phyloP scores from a whole-genome alignment of 92 coral and sea anemone species.

The Muricea muricata region DNA sequence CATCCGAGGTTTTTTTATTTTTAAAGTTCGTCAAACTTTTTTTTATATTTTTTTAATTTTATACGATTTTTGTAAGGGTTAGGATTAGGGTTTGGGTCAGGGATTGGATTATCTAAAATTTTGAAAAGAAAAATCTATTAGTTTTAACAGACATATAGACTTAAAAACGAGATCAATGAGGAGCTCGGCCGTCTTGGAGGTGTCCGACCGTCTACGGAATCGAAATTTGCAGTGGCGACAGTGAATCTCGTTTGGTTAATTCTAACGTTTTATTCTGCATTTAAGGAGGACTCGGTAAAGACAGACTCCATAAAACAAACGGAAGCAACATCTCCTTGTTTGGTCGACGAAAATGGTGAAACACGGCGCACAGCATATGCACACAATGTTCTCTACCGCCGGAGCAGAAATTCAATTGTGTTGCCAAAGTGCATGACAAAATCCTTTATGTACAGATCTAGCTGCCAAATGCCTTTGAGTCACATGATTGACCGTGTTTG shows the following conservation, averaged over 20 bases:
- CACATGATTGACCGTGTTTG: conserved; percentile 68
- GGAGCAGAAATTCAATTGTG: conserved; percentile 25
- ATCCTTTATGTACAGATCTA: conserved; percentile 5
- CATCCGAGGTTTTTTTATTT: too few relatives aligned
- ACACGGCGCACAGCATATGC: conserved; percentile 45
- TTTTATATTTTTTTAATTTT: too few relatives aligned
- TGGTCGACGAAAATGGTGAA: conserved; percentile 43
- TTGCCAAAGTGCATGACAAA: conserved; percentile 18
- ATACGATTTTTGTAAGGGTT: too few relatives aligned
- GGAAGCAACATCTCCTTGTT: conserved; percentile 50
- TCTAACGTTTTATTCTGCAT: not conserved
- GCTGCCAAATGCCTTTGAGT: conserved; percentile 46
- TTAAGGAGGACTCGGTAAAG: conserved; percentile 33
- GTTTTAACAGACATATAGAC: too few relatives aligned
- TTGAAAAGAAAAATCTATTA: too few relatives aligned
- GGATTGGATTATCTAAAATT: too few relatives aligned
- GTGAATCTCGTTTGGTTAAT: not conserved
- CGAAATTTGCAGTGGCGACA: too few relatives aligned
- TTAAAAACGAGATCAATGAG: too few relatives aligned
- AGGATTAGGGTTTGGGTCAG: too few relatives aligned
- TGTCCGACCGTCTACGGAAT: too few relatives aligned
- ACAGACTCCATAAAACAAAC: conserved; percentile 33
- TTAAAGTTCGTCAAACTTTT: too few relatives aligned
- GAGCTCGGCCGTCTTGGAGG: too few relatives aligned
- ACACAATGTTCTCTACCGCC: conserved; percentile 12